Conservation (phyloP, 2,113 vertebrate species). For the Sakesphorus luctuosus region DNA sequence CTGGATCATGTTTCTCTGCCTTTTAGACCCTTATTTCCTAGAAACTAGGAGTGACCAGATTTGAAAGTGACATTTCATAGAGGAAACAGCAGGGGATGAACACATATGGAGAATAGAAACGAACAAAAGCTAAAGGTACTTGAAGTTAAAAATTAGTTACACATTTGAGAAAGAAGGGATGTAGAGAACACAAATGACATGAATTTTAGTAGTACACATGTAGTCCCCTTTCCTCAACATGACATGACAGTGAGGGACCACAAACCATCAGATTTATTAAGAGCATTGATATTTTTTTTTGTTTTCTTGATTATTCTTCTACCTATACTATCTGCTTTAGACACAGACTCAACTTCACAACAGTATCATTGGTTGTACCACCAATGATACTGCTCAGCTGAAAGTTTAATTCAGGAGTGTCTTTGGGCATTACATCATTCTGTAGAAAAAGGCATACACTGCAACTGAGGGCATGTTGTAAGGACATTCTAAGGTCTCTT, state of each 20-base stretch:
- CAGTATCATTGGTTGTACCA: not conserved
- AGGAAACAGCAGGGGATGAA: not conserved
- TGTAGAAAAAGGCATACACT: not conserved
- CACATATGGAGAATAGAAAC: not conserved
- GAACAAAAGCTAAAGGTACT: not conserved
- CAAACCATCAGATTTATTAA: not conserved
- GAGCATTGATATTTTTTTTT: not conserved
- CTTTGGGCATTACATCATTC: not conserved
- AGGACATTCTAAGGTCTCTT: not conserved
- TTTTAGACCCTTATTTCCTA: not conserved
- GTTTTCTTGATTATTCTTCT: not conserved
- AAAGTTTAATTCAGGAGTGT: not conserved
- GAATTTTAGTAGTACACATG: not conserved
- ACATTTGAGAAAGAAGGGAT: not conserved
- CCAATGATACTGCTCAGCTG: not conserved
- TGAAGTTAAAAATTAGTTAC: not conserved
- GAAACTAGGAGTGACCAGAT: not conserved
- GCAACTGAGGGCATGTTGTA: not conserved
- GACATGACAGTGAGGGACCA: not conserved
- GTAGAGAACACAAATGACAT: not conserved
- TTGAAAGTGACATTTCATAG: not conserved
- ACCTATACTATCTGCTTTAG: not conserved
- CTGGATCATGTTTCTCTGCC: not conserved
- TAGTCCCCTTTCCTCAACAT: not conserved
- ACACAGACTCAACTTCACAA: not conserved